Conservation (phyloP, 2,888 invertebrate genomes). For the Erebia ligea region DNA sequence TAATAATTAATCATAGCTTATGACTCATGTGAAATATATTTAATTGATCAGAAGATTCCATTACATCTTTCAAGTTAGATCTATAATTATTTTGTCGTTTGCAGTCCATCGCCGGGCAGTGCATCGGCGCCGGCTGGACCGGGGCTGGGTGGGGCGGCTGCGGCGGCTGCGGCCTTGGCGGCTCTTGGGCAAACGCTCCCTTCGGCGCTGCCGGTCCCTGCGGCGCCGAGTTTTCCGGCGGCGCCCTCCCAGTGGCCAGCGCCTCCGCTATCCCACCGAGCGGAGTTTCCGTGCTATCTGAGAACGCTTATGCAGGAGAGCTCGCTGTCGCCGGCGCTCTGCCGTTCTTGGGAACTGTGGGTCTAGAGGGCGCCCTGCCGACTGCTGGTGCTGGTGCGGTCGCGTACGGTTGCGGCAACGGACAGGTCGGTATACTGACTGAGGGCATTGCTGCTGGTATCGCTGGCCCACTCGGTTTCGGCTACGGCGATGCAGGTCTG, state of each 20-base stretch:
- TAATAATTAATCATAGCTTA: background rate
- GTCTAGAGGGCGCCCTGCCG: slow-evolving; percentile 42
- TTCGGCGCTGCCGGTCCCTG: slow-evolving; percentile 17
- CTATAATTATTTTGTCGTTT: background rate
- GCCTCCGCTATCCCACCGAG: slow-evolving; percentile 45
- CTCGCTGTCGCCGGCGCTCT: slow-evolving; percentile 46
- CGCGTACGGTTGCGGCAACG: slow-evolving; percentile 44
- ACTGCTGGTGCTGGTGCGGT: slow-evolving; percentile 44
- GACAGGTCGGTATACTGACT: slow-evolving; percentile 41
- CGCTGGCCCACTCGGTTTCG: slow-evolving; percentile 35
- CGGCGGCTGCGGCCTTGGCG: background rate
- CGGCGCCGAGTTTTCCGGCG: slow-evolving; percentile 35
- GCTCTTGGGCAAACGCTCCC: slow-evolving; percentile 1
- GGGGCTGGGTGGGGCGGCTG: background rate
- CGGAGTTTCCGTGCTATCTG: slow-evolving; percentile 48
- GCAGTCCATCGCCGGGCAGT: slow-evolving; percentile 37
- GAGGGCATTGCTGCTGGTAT: slow-evolving; percentile 33
- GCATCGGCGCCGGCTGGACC: slow-evolving; percentile 23
- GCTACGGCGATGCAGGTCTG: slow-evolving; percentile 36
- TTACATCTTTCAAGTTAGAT: background rate
- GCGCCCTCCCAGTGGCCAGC: slow-evolving; percentile 48
- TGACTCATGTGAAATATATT: no score
- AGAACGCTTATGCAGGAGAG: slow-evolving; percentile 50
- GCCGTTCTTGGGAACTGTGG: slow-evolving; percentile 33
- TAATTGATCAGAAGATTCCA: no score